A percentile compares a stretch with the other conserved stretches of the same genome.
Conservation (phyloP, 2,113 vertebrate genomes). For the Acrocephalus kingi region DNA sequence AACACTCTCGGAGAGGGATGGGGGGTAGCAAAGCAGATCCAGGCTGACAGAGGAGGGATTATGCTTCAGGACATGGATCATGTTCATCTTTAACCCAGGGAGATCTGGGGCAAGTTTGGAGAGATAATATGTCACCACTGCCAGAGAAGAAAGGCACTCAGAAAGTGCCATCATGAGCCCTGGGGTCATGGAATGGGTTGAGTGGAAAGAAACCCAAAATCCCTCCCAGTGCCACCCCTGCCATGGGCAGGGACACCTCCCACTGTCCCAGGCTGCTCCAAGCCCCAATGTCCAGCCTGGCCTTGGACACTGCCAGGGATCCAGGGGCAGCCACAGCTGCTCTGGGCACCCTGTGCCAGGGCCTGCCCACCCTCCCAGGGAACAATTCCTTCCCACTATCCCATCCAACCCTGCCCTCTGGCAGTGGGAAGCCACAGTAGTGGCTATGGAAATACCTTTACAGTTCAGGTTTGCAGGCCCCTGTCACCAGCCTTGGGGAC, state of each 20-base stretch:
- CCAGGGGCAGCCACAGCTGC: neutral
- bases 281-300: neutral
- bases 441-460: neutral
- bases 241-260: neutral
- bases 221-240: neutral
- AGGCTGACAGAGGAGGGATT: neutral
- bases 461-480: neutral
- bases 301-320: neutral
- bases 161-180: fast-evolving
- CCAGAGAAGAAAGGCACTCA: neutral
- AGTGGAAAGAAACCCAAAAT: fast-evolving
- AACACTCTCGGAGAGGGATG: neutral
- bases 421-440: neutral
- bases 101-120: neutral
- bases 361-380: neutral
- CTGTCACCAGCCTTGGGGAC: neutral
- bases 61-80: neutral
- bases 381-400: neutral
- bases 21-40: neutral
- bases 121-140: neutral
- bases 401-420: neutral
- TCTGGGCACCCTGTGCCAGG: neutral
- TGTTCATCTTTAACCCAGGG: neutral
- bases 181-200: neutral
- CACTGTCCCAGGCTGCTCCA: neutral